Conservation (phyloP, 2,888 invertebrate species). For the Agonopterix heracliana region DNA sequence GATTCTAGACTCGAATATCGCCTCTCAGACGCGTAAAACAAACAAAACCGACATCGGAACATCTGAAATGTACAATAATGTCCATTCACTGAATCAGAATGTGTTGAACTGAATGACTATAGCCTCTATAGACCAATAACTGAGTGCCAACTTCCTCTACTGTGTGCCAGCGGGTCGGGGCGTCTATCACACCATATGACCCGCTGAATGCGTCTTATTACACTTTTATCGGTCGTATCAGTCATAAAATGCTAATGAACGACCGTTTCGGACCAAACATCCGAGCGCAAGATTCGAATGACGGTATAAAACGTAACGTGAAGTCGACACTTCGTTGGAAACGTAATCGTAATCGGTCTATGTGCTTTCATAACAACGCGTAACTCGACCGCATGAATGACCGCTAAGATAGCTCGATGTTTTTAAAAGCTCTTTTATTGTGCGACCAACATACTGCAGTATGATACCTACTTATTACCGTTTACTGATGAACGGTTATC, state of each 20-base stretch:
- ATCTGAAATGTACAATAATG: slow-evolving; percentile 47
- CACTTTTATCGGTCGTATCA: slow-evolving; percentile 74
- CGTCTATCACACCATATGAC: slow-evolving; percentile 67
- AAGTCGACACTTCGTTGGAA: slow-evolving; percentile 72
- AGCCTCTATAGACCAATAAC: slow-evolving; percentile 47
- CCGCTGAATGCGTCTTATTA: slow-evolving; percentile 72
- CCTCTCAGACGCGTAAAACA: slow-evolving; percentile 38
- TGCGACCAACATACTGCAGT: slow-evolving; percentile 15
- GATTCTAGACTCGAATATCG: slow-evolving; percentile 28
- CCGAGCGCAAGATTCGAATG: slow-evolving; percentile 74
- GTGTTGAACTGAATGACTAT: slow-evolving; percentile 43
- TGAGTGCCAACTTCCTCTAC: slow-evolving; percentile 52
- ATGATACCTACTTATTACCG: neutral
- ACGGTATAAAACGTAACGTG: slow-evolving; percentile 72
- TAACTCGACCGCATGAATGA: slow-evolving; percentile 62
- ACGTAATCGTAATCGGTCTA: slow-evolving; percentile 65
- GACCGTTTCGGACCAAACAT: slow-evolving; percentile 72
- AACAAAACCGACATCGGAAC: slow-evolving; percentile 42
- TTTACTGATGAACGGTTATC: slow-evolving; percentile 1
- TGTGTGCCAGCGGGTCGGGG: slow-evolving; percentile 50
- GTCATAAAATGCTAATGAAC: slow-evolving; percentile 76
- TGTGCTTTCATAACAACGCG: slow-evolving; percentile 72
- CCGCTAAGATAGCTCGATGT: slow-evolving; percentile 60
- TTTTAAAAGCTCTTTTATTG: slow-evolving; percentile 73
- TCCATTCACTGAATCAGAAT: slow-evolving; percentile 55